Evolutionary conservation across 1,140 invertebrate species (phyloP), one percentile per base, ranked within the genome.

Genomic region (Aethina tumida): DNA sequence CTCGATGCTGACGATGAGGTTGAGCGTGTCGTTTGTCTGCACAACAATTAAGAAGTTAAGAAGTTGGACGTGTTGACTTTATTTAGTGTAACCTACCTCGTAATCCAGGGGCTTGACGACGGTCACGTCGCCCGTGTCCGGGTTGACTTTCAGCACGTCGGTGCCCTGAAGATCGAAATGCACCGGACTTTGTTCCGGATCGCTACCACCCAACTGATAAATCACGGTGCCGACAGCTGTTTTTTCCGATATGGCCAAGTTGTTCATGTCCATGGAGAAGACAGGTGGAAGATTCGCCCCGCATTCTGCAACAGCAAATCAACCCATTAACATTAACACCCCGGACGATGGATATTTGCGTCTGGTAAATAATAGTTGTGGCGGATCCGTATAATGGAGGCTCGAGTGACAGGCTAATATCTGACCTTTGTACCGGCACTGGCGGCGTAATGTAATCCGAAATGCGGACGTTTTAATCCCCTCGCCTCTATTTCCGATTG

Each of bases 121-220:
- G 2, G 73, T 85, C 17, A 92, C 84, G 33, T 77, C 74, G 9
- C 88, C 88, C 1, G 79, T 81, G n/a, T 63, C 62, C 5, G 76
- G 67, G 65, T 91, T 71, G 1, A 90, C 87, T 25, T 67, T 66
- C 47, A 91, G 81, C 49, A 78, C 73, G 58, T 89, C 83, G 3
- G 85, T 88, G 4, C 85, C 82, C 35, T 80, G 71, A 20, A 90
- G 70, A 13, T 83, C 81, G 58, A 81, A 92, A 51, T 69, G 67
- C 31, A 82, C 67, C 2, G 66, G 58, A 8, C 76, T 74, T 27
- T 73, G 78, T 59, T 90, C 85, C 2, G 86, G 86, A 68, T 91
- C 86, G 8, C 69, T 67, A 6, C 81, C 88, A 53, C 81, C 73
- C 25, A 92, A 63, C 9, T 66, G 78, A 59, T 81, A 88, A 15